Conservation (phyloP, 2,888 invertebrate genomes). For the Carcina quercana region DNA sequence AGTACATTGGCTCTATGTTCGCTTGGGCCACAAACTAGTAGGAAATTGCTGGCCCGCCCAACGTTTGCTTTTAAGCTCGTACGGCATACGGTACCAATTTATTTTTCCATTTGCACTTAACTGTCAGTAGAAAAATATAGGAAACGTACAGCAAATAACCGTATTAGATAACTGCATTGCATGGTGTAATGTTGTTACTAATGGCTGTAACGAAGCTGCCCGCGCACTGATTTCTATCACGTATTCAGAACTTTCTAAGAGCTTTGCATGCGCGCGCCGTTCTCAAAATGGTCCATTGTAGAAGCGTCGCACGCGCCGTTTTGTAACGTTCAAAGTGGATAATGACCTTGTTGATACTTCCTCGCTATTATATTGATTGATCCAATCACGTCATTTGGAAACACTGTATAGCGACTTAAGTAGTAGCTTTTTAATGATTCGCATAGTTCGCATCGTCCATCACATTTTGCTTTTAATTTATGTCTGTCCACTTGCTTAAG, state of each 20-base stretch:
- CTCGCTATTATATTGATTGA: neutral
- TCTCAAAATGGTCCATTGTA: conserved; percentile 8
- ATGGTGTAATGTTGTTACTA: conserved; percentile 3
- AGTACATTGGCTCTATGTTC: too few relatives aligned
- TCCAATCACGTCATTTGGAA: neutral
- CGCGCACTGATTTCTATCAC: conserved; percentile 40
- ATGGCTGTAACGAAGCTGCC: conserved; percentile 12
- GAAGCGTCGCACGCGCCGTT: conserved; percentile 33
- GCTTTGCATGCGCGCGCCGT: conserved; percentile 23
- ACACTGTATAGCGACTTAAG: neutral
- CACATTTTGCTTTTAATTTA: too few relatives aligned
- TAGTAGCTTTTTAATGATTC: too few relatives aligned
- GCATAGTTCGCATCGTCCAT: too few relatives aligned
- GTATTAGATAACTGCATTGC: conserved; percentile 4
- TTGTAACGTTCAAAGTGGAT: conserved; percentile 24
- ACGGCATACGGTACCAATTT: too few relatives aligned
- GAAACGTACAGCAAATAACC: neutral
- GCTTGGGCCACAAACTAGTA: too few relatives aligned
- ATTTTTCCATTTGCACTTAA: too few relatives aligned
- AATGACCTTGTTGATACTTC: conserved; percentile 4
- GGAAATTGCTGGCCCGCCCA: too few relatives aligned
- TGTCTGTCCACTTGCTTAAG: too few relatives aligned
- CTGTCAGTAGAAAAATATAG: too few relatives aligned
- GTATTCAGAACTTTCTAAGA: conserved; percentile 45
- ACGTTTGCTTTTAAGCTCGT: too few relatives aligned